A percentile compares a stretch with the other conserved stretches of the same genome.
Conservation (phyloP, 2,797 vertebrate genomes). For the Gobio occitaniae region DNA sequence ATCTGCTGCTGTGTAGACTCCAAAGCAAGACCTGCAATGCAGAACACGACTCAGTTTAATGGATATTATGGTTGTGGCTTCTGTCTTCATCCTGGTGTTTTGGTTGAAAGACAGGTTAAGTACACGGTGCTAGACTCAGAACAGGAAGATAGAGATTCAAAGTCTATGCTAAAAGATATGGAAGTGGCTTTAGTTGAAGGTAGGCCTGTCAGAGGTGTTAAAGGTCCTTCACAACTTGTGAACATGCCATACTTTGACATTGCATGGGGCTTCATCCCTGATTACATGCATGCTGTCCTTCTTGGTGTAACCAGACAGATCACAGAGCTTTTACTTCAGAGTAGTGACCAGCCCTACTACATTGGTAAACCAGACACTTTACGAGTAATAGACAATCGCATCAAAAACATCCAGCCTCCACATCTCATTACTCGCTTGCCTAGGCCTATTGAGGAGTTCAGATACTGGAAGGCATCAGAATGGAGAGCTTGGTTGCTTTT, state of each 20-base stretch:
- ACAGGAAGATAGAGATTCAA: neutral
- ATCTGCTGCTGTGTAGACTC: no score
- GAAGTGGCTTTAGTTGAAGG: neutral
- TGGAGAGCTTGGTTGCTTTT: conserved; percentile 13
- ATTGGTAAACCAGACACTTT: no score
- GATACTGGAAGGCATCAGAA: conserved; percentile 5
- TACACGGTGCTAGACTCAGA: neutral
- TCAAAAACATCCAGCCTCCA: conserved; percentile 10
- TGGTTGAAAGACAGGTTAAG: conserved; percentile 6
- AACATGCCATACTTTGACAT: neutral
- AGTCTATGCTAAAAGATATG: neutral
- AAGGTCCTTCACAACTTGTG: neutral
- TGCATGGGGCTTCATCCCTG: neutral
- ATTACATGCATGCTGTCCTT: neutral
- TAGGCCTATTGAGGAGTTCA: neutral
- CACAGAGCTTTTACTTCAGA: neutral
- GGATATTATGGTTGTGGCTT: neutral
- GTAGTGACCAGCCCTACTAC: neutral
- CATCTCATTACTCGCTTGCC: neutral
- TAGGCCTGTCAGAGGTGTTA: neutral
- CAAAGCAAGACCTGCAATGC: no score
- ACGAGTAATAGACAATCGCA: neutral
- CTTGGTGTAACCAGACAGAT: no score
- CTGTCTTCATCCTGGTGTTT: neutral
- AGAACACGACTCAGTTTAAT: neutral